phyloP scores from a whole-genome alignment of 2,113 vertebrate genomes.

The Podilymbus podiceps region DNA sequence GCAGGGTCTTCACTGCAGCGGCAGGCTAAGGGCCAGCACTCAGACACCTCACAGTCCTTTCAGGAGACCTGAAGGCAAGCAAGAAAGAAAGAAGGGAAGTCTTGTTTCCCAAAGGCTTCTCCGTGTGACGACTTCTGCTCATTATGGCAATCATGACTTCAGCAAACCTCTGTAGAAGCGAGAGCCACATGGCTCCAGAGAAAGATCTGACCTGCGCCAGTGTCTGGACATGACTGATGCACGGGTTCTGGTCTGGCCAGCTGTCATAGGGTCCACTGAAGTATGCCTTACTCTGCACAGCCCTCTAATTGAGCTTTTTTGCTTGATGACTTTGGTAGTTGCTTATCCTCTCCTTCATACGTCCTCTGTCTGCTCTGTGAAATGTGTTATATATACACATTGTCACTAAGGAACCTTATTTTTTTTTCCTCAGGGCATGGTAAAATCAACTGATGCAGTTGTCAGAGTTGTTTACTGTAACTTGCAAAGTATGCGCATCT shows the following conservation, averaged over 20 bases:
- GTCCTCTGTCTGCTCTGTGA: neutral
- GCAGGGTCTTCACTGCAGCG: neutral
- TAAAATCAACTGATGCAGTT: neutral
- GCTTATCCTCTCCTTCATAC: fast-evolving
- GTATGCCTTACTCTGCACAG: neutral
- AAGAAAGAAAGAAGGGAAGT: neutral
- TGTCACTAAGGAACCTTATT: neutral
- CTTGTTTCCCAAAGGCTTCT: neutral
- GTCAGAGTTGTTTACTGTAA: neutral
- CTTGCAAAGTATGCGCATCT: neutral
- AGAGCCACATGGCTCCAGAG: neutral
- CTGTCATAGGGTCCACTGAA: neutral
- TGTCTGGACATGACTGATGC: neutral
- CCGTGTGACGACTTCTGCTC: neutral
- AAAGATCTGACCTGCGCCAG: neutral
- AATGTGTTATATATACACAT: neutral
- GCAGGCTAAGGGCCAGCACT: neutral
- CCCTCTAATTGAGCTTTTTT: neutral
- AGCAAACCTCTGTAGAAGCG: neutral
- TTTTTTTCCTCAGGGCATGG: neutral
- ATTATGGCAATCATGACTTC: neutral
- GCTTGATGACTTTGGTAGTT: neutral
- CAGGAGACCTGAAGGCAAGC: neutral
- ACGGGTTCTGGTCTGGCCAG: neutral
- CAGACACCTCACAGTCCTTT: neutral